Percentiles rank a stretch among this genome's conserved stretches.
These are phyloP conservation scores for Anthophora plumipes DNA, from an alignment of 2,888 invertebrate species.

Conservation along the genomic window DNA sequence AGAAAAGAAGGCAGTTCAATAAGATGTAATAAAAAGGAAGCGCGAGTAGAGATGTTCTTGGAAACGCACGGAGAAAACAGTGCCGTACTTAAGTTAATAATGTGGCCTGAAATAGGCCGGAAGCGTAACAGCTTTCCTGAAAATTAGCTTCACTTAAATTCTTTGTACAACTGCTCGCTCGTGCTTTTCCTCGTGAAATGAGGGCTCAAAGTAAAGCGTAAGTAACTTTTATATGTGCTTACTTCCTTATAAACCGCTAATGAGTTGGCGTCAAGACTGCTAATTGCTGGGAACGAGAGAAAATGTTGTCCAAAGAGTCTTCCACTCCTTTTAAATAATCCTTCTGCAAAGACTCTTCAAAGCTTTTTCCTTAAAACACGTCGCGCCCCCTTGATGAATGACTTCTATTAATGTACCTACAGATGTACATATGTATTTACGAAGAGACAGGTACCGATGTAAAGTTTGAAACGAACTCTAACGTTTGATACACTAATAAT, in stretches of 20 bases:
- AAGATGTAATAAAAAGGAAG: conserved; percentile 2
- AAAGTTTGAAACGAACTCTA: not conserved
- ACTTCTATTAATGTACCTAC: not conserved
- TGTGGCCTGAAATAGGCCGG: conserved; percentile 49
- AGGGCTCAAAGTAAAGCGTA: conserved; percentile 49
- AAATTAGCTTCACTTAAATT: conserved; percentile 75
- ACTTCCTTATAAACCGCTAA: conserved; percentile 71
- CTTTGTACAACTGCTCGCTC: conserved; percentile 53
- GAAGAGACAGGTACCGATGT: not conserved
- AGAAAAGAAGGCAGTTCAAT: not conserved
- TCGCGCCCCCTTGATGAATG: not conserved
- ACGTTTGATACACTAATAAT: not conserved
- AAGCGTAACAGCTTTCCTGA: conserved; percentile 60
- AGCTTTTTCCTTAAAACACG: not conserved
- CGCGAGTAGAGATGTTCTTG: not conserved
- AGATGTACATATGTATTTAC: not conserved
- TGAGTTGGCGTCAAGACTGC: conserved; percentile 60
- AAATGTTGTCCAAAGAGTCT: conserved; percentile 42
- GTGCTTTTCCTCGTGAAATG: conserved; percentile 37
- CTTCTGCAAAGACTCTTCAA: not conserved
- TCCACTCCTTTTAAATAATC: conserved; percentile 23
- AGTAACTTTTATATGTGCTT: conserved; percentile 66
- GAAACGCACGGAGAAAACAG: conserved; percentile 24
- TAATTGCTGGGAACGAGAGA: conserved; percentile 64
- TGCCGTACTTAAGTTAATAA: conserved; percentile 59